Evolutionary conservation across 1,140 invertebrate species (phyloP), one percentile per base, ranked within the genome.

Genomic region (Cherax destructor): DNA sequence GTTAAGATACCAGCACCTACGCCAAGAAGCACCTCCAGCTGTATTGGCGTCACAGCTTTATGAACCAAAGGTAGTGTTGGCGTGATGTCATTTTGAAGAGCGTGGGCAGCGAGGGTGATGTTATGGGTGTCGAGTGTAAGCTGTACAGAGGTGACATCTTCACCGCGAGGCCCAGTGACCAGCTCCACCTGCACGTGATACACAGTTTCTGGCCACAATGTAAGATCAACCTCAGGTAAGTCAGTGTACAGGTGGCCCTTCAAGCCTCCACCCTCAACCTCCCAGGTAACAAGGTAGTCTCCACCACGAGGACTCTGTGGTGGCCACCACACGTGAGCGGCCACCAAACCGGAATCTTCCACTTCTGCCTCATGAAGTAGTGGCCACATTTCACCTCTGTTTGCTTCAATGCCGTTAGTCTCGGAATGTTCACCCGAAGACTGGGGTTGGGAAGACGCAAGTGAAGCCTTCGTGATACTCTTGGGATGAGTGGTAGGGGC

Each of bases 191-290:
- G 96, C 92, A 97, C 96, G 93, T 97, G 96, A 94, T 97, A 97
- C 87, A 97, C 95, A 21, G 97, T 97, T 93, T 97, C 96, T 18
- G 97, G 97, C 97, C 97, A 97, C 49, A 97, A 94, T 49, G 97
- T 97, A 72, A 97, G 94, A 69, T 97, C 97, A 50, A 97, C 97
- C 91, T 96, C 96, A 69, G 96, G 97, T 1, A 97, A 96, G 93
- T 97, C 96, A 49, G 97, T 97, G 93, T 97, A 96, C n/a, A 97
- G 95, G 94, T 97, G 97, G 79, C 97, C 97, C 94, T 97, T 97
- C n/a, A 97, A 95, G 61, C 97, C 97, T 78, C 97, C 97, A 78
- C 97, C 97, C 93, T 96, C 96, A 11, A 97, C 96, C 95, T 97
- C 97, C 97, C 97, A 97, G 72, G 97, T 97, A 83, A 97, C 97